phyloP scores from a whole-genome alignment of 1,140 invertebrate genomes.

The Nomia melanderi region DNA sequence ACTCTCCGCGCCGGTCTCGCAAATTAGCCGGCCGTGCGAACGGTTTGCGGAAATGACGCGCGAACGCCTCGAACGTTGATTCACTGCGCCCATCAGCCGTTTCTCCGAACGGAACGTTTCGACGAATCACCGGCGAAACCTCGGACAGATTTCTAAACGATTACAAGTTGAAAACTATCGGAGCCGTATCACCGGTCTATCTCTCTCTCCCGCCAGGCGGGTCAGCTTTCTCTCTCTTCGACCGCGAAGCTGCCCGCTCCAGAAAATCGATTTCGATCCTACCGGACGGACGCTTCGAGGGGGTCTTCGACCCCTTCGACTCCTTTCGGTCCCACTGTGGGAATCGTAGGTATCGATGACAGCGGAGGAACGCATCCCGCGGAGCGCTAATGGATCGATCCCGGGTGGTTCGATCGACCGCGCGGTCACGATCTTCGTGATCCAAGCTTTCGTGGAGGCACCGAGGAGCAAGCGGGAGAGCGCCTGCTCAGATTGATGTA shows the following conservation, averaged over 20 bases:
- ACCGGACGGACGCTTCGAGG: constrained; percentile 23
- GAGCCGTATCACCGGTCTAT: background rate
- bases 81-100: constrained; percentile 27
- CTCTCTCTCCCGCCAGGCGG: too few species aligned
- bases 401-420: constrained; percentile 60
- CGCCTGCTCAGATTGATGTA: background rate
- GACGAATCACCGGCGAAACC: too few species aligned
- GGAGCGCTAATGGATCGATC: constrained; percentile 68
- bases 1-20: constrained; percentile 22
- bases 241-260: background rate
- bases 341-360: constrained; percentile 63
- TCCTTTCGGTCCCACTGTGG: constrained; percentile 42
- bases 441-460: constrained; percentile 20
- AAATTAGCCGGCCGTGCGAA: constrained; percentile 36
- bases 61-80: constrained; percentile 32
- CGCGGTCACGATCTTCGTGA: constrained; percentile 54
- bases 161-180: too few species aligned
- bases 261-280: constrained; percentile 10
- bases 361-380: constrained; percentile 53
- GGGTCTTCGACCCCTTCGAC: constrained; percentile 32
- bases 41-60: constrained; percentile 51
- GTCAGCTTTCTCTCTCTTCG: background rate
- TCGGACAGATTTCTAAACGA: too few species aligned
- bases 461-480: background rate
- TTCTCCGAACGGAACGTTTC: constrained; percentile 22